These are phyloP conservation scores for Sapayoa aenigma DNA, from an alignment of 2,113 vertebrate species.

Conservation along the genomic window DNA sequence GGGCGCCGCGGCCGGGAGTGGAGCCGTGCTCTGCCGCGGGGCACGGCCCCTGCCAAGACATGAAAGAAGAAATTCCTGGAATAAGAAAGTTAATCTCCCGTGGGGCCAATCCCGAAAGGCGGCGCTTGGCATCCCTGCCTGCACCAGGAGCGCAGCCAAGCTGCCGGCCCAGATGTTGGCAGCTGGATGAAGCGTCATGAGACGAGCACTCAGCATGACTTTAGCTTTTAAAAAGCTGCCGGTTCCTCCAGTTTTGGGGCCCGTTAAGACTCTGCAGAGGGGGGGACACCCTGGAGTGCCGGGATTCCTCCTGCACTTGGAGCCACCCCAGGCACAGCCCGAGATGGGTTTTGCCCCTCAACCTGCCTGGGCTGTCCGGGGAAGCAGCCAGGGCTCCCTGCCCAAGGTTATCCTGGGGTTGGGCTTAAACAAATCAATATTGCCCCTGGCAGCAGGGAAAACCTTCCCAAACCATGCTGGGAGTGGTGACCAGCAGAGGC, in stretches of 20 bases:
- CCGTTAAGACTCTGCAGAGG: background rate
- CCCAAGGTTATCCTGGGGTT: background rate
- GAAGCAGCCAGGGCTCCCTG: background rate
- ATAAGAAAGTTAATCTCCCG: constrained; percentile 53
- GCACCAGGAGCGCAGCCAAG: constrained; percentile 29
- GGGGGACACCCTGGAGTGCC: too few species aligned
- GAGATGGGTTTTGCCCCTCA: background rate
- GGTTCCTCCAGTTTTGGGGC: constrained; percentile 26
- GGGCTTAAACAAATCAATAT: background rate
- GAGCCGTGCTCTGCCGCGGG: background rate
- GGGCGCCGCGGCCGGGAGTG: background rate
- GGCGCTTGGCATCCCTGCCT: constrained; percentile 37
- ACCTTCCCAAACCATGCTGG: background rate
- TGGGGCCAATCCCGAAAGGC: background rate
- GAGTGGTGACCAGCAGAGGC: rapidly evolving
- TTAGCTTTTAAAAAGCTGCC: constrained; percentile 2
- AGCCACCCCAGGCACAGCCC: rapidly evolving
- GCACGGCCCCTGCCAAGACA: constrained; percentile 31
- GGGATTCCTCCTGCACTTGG: background rate
- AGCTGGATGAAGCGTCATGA: constrained; percentile 48
- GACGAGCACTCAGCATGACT: background rate
- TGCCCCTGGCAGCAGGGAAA: background rate
- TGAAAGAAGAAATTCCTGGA: constrained; percentile 62
- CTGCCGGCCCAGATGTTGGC: constrained; percentile 59
- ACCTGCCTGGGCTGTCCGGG: background rate